Conservation (phyloP, 2,113 vertebrate species). For the Bucco capensis region DNA sequence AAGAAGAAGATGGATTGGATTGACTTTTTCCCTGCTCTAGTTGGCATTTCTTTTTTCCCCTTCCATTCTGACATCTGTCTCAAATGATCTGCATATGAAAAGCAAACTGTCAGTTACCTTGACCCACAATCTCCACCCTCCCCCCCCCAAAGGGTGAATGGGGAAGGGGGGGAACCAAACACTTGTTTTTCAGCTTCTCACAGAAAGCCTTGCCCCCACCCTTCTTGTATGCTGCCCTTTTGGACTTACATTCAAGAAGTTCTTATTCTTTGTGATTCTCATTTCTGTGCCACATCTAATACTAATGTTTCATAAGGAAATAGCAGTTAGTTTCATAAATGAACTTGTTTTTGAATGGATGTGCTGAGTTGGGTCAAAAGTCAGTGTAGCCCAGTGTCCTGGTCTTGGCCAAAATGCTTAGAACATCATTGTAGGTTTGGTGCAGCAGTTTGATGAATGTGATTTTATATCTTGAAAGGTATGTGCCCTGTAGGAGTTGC, state of each 20-base stretch:
- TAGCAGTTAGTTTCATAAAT: background rate
- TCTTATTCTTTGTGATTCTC: background rate
- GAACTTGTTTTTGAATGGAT: background rate
- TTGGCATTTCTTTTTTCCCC: background rate
- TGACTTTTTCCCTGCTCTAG: background rate
- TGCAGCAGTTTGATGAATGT: background rate
- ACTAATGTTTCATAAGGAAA: background rate
- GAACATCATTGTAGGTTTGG: background rate
- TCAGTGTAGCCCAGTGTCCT: background rate
- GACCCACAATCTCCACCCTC: too few species aligned
- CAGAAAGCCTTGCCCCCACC: background rate
- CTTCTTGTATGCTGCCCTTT: background rate
- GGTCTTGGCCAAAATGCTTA: background rate
- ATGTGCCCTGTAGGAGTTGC: background rate
- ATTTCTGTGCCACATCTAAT: background rate
- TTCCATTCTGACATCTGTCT: background rate
- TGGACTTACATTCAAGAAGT: background rate
- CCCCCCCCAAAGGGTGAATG: too few species aligned
- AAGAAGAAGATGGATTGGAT: background rate
- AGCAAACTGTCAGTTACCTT: background rate
- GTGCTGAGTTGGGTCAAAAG: background rate
- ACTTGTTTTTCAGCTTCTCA: background rate
- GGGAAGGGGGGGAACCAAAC: background rate
- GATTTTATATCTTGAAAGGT: background rate
- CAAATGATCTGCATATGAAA: background rate